Evolutionary conservation across 2,797 vertebrate species (phyloP), one percentile per base, ranked within the genome.

Genomic region (Platalea minor): DNA sequence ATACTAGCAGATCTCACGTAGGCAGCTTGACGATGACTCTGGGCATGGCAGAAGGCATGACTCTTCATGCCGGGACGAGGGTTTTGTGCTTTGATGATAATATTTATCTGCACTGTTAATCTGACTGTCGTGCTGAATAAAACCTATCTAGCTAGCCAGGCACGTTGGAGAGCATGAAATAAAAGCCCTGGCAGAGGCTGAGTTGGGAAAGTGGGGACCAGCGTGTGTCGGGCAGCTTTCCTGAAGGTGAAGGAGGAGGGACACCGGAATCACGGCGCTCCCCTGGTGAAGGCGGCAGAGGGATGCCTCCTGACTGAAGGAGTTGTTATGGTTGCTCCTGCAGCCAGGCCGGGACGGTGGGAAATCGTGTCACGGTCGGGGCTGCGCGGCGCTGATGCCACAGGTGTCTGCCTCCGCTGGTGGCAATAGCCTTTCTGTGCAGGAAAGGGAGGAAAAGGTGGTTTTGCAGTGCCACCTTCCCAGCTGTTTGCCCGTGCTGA

Each of bases 31-130:
- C 43, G 72, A 67, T 85, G 85, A 46, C 86, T 92, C 69, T 78
- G 83, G 76, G 80, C 76, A 56, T 37, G 88, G 85, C 91, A 94
- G 84, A 77, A 91, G 89, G 92, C 86, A 76, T 78, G 91, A 87
- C 85, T 95, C 56, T 95, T 96, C 74, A 82, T 28, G 68, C 74
- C 0, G 11, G 75, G 70, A 73, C 89, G 43, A 63, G 75, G 45
- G 89, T 79, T 93, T 86, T 91, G 86, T 87, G 89, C 77, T 94
- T 91, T 84, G 74, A 67, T 89, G 95, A 95, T 96, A 96, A 64
- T 95, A 90, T 89, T 95, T 93, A 89, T 92, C 93, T 68, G 54
- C 64, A 69, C 84, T 73, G 46, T 93, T 90, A 86, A 91, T 92
- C 75, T 81, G 73, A n/a, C 83, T 84, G 84, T 91, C 2, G n/a